Percentiles rank a stretch among this genome's conserved stretches.
These are phyloP conservation scores for Macaria notata DNA, from an alignment of 2,888 invertebrate genomes.

Conservation along the genomic window DNA sequence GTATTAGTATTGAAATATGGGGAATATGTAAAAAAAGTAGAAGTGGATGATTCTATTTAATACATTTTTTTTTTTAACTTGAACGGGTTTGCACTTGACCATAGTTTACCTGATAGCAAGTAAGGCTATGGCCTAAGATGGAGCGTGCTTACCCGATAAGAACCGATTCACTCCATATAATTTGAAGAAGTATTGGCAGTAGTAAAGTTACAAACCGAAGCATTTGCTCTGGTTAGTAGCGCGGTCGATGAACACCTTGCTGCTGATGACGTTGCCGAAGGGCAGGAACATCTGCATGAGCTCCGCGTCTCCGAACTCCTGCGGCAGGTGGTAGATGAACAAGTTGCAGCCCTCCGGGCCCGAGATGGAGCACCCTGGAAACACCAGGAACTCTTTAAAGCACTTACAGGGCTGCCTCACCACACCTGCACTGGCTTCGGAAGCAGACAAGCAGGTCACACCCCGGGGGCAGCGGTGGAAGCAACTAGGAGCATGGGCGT, in stretches of 20 bases:
- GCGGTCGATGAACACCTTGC: slow-evolving; percentile 99
- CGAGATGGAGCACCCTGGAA: slow-evolving; percentile 96
- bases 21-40: too few relatives aligned
- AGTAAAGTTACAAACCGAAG: slow-evolving; percentile 87
- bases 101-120: too few relatives aligned
- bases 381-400: slow-evolving; percentile 87
- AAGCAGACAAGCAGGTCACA: slow-evolving; percentile 21
- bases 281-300: slow-evolving; percentile 99
- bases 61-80: too few relatives aligned
- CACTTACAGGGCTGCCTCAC: slow-evolving; percentile 80
- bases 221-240: slow-evolving; percentile 99
- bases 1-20: too few relatives aligned
- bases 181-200: too few relatives aligned
- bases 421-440: slow-evolving; percentile 42
- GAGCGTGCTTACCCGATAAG: too few relatives aligned
- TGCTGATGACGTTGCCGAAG: slow-evolving; percentile 99
- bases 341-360: slow-evolving; percentile 99
- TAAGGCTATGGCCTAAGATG: too few relatives aligned
- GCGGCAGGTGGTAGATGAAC: slow-evolving; percentile 99
- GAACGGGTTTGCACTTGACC: too few relatives aligned
- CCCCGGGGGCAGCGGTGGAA: not conserved
- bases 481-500: not conserved
- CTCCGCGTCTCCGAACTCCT: slow-evolving; percentile 99
- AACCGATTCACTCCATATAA: too few relatives aligned
- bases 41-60: too few relatives aligned